Evolutionary conservation across 2,113 vertebrate genomes (phyloP), one percentile per base, ranked within the genome.

Genomic region (Microtus montanus): DNA sequence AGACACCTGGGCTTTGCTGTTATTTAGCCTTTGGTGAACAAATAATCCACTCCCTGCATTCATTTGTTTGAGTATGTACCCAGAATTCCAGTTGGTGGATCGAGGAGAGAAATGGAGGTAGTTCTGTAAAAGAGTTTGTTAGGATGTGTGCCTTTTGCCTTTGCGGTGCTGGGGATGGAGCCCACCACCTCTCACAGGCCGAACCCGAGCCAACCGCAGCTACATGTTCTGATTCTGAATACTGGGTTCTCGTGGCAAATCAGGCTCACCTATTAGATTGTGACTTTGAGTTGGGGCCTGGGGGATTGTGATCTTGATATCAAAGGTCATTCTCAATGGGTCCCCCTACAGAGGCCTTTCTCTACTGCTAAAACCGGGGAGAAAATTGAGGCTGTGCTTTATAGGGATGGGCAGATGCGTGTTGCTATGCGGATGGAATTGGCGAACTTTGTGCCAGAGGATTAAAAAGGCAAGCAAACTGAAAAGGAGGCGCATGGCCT

Each of bases 401-500:
- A 17, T 13, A 47, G 68, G 24, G 20, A 26, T 49, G 92, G 75
- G 88, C 64, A 35, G 84, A 58, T 92, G 93, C n/a, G 44, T 95
- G 58, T 44, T 19, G 41, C 68, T 38, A 3, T 14, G 0, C 7
- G 28, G n/a, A 85, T 90, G 91, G 86, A 89, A 78, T 91, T 54
- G 87, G 70, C 58, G 28, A 90, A 2, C 84, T 84, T 94, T 93
- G 47, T 93, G 49, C 41, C 20, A 2, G 12, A 68, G 68, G 54
- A 89, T 96, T 85, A 89, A 97, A 85, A 90, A 19, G 30, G 22
- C n/a, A 87, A 74, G 77, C 54, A 75, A 63, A 87, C 24, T 24
- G 41, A 73, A 28, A 66, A 38, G 6, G 20, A 68, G 77, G 93
- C 58, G 3, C 26, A 10, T 44, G 82, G 61, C 58, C 90, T 89